These are phyloP conservation scores for Fistularia tabacaria DNA, from an alignment of 2,797 vertebrate genomes.

Conservation along the genomic window DNA sequence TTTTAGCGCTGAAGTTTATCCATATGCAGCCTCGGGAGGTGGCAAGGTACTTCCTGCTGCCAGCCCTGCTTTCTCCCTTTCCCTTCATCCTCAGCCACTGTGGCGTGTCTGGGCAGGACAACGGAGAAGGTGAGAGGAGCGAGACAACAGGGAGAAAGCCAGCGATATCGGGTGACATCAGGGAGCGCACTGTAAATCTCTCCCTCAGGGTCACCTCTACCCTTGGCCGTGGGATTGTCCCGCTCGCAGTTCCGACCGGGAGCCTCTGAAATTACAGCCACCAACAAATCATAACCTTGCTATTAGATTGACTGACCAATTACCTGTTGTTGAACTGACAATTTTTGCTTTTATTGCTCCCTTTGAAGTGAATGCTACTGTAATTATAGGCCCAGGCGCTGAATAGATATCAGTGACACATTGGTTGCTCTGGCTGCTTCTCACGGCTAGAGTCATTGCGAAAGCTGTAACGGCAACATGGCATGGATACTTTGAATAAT, in stretches of 20 bases:
- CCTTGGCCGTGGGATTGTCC: conserved; percentile 40
- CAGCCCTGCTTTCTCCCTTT: not conserved
- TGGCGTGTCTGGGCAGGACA: conserved; percentile 52
- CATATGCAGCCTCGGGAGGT: too few relatives aligned
- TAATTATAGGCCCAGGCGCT: conserved; percentile 41
- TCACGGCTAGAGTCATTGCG: not conserved
- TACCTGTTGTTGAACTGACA: conserved; percentile 44
- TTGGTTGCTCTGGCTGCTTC: conserved; percentile 21
- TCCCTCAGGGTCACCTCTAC: conserved; percentile 50
- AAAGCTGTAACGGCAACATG: too few relatives aligned
- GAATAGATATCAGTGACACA: conserved; percentile 32
- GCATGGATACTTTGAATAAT: too few relatives aligned
- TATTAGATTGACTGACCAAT: conserved; percentile 41
- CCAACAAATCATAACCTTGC: conserved; percentile 32
- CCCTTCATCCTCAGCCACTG: conserved; percentile 18
- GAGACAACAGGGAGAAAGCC: conserved; percentile 13
- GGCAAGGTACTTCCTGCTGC: too few relatives aligned
- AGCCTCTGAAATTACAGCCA: conserved; percentile 53
- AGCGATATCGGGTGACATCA: conserved; percentile 50
- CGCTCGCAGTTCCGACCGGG: conserved; percentile 35
- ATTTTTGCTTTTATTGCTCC: conserved; percentile 37
- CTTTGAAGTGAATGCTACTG: conserved; percentile 44
- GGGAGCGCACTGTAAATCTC: conserved; percentile 57
- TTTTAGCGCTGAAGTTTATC: too few relatives aligned
- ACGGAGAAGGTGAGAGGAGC: conserved; percentile 27